phyloP scores from a whole-genome alignment of 2,888 invertebrate genomes.

The Lysandra coridon region DNA sequence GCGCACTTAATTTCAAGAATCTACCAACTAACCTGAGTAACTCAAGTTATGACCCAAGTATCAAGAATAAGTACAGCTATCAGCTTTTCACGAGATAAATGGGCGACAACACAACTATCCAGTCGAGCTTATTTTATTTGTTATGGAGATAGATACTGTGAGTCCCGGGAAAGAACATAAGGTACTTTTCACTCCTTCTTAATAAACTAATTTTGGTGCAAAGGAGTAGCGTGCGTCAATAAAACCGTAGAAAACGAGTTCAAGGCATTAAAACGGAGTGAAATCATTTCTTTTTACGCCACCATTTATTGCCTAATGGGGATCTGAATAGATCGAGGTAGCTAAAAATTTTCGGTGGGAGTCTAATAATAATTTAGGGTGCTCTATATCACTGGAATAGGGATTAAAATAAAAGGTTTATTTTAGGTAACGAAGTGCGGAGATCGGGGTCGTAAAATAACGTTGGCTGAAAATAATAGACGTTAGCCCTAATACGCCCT shows the following conservation, averaged over 20 bases:
- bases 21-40: no score
- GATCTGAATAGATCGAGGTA: conserved; percentile 1
- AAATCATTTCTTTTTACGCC: not conserved
- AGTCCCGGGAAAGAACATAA: no score
- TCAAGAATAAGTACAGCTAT: no score
- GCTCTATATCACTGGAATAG: not conserved
- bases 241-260: not conserved
- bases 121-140: no score
- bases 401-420: conserved; percentile 27
- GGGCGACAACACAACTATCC: no score
- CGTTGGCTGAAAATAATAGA: not conserved
- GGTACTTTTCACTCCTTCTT: no score
- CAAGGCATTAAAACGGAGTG: not conserved
- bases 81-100: no score
- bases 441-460: conserved; percentile 22
- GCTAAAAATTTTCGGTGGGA: not conserved
- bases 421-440: conserved; percentile 17
- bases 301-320: conserved; percentile 10
- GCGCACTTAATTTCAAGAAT: no score
- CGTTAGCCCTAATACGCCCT: not conserved
- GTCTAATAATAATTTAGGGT: conserved; percentile 21
- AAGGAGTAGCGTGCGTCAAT: not conserved
- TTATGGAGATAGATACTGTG: no score
- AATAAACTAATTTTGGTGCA: no score
- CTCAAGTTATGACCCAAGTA: no score